These are phyloP conservation scores for Enteromius trimaculatus DNA, from an alignment of 2,797 vertebrate species.

Conservation along the genomic window DNA sequence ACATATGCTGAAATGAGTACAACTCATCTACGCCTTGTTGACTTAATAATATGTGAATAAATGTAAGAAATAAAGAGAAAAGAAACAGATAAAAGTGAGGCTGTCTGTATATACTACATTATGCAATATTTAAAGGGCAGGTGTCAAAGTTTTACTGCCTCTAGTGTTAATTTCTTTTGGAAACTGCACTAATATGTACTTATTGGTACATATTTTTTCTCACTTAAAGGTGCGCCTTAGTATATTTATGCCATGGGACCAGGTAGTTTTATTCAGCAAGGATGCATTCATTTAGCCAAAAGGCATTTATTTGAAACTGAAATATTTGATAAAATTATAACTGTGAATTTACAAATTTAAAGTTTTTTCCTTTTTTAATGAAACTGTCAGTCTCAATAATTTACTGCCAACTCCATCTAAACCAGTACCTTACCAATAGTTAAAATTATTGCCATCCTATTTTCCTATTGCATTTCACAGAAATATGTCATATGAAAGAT, in stretches of 20 bases:
- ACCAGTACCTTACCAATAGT: background rate
- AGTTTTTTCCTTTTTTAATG: background rate
- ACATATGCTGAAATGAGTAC: slow-evolving; percentile 9
- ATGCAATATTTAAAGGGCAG: background rate
- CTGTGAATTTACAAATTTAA: too few relatives aligned
- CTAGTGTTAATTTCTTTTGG: too few relatives aligned
- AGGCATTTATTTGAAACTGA: background rate
- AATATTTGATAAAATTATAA: too few relatives aligned
- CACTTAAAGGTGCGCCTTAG: too few relatives aligned
- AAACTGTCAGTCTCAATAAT: background rate
- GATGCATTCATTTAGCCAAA: background rate
- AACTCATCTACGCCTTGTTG: background rate
- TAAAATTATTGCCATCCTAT: background rate
- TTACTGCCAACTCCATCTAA: background rate
- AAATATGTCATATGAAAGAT: background rate
- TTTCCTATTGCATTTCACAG: background rate
- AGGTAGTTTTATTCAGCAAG: background rate
- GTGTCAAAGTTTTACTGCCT: too few relatives aligned
- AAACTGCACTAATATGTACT: too few relatives aligned
- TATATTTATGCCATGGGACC: too few relatives aligned
- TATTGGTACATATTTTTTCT: too few relatives aligned
- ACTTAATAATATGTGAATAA: background rate
- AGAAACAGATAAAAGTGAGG: background rate
- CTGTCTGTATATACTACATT: background rate
- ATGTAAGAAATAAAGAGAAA: background rate